Conservation (phyloP, 2,888 invertebrate species). For the Xestobium rufovillosum region DNA sequence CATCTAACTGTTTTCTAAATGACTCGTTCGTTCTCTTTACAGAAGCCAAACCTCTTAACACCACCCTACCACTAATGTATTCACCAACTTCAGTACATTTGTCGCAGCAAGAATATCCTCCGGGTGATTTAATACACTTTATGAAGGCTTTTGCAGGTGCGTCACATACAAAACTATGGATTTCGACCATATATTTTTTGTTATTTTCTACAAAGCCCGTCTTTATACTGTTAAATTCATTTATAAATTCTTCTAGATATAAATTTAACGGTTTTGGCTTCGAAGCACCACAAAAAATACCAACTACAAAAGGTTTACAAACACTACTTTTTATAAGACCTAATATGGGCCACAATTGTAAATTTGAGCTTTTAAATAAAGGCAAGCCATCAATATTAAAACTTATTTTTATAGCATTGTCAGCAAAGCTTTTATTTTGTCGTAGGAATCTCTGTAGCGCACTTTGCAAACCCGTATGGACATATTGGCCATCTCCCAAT, state of each 20-base stretch:
- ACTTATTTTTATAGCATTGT: constrained; percentile 9
- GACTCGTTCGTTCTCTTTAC: constrained; percentile 13
- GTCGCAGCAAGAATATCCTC: constrained; percentile 21
- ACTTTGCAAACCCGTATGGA: constrained; percentile 1
- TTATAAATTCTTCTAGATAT: constrained; percentile 20
- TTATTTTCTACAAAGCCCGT: constrained; percentile 7
- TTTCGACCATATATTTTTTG: constrained; percentile 12
- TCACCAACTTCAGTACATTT: constrained; percentile 18
- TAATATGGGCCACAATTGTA: constrained; percentile 17
- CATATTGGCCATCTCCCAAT: constrained; percentile 1
- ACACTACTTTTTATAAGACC: background rate
- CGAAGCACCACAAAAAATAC: constrained; percentile 19
- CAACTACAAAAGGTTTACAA: constrained; percentile 17
- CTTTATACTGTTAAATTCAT: constrained; percentile 14
- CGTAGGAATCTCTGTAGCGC: background rate
- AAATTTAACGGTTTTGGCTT: constrained; percentile 18
- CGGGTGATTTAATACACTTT: constrained; percentile 20
- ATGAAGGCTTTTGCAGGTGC: constrained; percentile 21
- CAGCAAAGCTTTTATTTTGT: background rate
- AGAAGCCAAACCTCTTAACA: constrained; percentile 8
- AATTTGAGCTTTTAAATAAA: constrained; percentile 13
- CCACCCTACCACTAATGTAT: constrained; percentile 11
- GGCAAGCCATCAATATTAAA: constrained; percentile 21
- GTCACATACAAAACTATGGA: constrained; percentile 22
- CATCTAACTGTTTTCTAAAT: constrained; percentile 16